These are phyloP conservation scores for Neolamprologus fasciatus DNA, from an alignment of 2,113 vertebrate species.

Conservation along the genomic window DNA sequence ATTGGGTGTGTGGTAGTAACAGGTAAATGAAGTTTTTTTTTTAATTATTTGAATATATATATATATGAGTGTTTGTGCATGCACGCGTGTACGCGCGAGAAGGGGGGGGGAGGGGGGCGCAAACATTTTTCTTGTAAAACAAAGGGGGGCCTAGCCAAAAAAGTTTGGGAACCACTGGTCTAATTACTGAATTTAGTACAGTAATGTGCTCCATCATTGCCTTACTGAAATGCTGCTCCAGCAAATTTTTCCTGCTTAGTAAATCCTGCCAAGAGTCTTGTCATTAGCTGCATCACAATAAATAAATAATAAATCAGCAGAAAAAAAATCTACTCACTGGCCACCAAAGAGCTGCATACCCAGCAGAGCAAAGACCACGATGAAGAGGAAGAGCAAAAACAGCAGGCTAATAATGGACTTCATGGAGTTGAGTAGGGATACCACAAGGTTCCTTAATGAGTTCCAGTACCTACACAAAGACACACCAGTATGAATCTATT, in stretches of 20 bases:
- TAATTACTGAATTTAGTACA: background rate
- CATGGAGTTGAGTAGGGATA: constrained; percentile 96
- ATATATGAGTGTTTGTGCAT: too few species aligned
- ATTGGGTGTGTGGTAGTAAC: too few species aligned
- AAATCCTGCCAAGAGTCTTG: background rate
- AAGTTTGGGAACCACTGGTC: background rate
- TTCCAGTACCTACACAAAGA: constrained; percentile 86
- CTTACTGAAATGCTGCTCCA: background rate
- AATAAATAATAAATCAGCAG: background rate
- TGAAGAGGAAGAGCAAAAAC: constrained; percentile 96
- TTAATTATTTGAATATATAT: too few species aligned
- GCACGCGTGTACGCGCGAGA: too few species aligned
- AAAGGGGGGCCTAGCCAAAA: background rate
- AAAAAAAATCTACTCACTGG: constrained; percentile 75
- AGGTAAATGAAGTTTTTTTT: too few species aligned
- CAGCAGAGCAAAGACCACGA: constrained; percentile 92
- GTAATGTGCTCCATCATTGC: background rate
- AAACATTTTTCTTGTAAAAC: background rate
- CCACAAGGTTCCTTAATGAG: constrained; percentile 90
- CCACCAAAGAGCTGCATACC: constrained; percentile 98
- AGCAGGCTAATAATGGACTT: constrained; percentile 96
- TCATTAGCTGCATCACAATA: background rate
- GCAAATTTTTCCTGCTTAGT: background rate
- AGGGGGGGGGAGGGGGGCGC: too few species aligned
- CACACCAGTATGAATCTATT: background rate